phyloP scores from a whole-genome alignment of 2,888 invertebrate species.

The Caenorhabditis japonica region DNA sequence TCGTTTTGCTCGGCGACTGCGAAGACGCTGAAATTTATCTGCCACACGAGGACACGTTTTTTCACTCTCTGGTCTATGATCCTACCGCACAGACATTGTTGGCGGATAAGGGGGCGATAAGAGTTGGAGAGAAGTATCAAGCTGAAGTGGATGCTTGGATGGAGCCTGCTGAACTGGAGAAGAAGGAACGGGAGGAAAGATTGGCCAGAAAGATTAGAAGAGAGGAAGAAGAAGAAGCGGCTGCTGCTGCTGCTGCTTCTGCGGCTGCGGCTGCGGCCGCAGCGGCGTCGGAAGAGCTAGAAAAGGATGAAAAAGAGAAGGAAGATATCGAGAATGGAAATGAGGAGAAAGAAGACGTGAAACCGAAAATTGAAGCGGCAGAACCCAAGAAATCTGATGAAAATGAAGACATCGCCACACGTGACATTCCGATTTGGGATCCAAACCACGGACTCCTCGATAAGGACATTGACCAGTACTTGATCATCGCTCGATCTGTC shows the following conservation, averaged over 20 bases:
- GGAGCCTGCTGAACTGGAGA: conserved; percentile 44
- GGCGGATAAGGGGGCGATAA: conserved; percentile 93
- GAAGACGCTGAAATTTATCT: conserved; percentile 96
- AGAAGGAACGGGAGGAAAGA: conserved; percentile 25
- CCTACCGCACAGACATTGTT: conserved; percentile 97
- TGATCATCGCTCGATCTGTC: conserved; percentile 88
- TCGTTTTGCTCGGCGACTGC: conserved; percentile 97
- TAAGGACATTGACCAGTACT: conserved; percentile 97
- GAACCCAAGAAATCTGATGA: neutral
- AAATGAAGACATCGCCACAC: conserved; percentile 8
- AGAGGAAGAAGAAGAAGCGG: no score
- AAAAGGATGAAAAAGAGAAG: conserved; percentile 55
- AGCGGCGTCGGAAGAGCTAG: conserved; percentile 49
- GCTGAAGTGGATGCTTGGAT: conserved; percentile 80
- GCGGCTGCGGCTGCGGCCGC: no score
- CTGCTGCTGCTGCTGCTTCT: no score
- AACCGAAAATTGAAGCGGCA: neutral
- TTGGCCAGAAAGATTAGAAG: no score
- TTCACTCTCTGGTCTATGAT: conserved; percentile 99
- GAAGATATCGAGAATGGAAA: conserved; percentile 25
- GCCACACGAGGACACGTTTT: conserved; percentile 93
- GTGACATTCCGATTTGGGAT: conserved; percentile 89
- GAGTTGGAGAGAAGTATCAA: conserved; percentile 93
- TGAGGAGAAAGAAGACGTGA: conserved; percentile 52
- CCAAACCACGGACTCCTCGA: conserved; percentile 91